Evolutionary conservation across 2,888 invertebrate species (phyloP).

Genomic region (Erebia palarica): DNA sequence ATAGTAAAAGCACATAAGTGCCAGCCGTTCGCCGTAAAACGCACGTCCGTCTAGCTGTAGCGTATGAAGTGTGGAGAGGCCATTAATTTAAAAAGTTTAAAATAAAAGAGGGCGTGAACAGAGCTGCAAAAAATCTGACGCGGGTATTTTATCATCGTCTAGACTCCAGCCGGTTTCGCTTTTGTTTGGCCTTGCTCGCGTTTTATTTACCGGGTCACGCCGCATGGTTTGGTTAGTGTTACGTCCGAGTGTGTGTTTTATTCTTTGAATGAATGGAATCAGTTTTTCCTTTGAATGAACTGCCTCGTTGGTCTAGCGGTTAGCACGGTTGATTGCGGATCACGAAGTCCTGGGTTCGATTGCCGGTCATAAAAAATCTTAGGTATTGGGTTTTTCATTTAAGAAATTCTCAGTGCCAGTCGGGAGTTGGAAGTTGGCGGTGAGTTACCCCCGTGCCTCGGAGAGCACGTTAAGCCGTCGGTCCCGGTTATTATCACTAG

Average conservation of each 20-base stretch:
- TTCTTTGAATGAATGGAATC: constrained; percentile 5
- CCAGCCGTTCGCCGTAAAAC: constrained; percentile 18
- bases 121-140: constrained; percentile 25
- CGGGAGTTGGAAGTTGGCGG: no score
- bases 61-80: constrained; percentile 19
- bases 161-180: constrained; percentile 18
- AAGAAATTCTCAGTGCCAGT: no score
- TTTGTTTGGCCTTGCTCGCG: constrained; percentile 20
- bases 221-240: not conserved
- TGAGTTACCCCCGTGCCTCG: no score
- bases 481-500: no score
- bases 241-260: constrained; percentile 11
- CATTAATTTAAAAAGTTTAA: constrained; percentile 33
- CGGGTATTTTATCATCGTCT: constrained; percentile 23
- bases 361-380: no score
- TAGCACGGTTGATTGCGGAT: no score
- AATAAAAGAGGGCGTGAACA: constrained; percentile 27
- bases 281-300: not conserved
- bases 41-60: constrained; percentile 26
- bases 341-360: no score
- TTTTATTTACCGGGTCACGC: constrained; percentile 15
- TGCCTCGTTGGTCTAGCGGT: no score
- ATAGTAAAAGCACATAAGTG: not conserved
- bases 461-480: no score
- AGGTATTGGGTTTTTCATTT: no score